Base-by-base conservation (phyloP, 1,140 invertebrate genomes). In the Drosophila prosaltans region DNA sequence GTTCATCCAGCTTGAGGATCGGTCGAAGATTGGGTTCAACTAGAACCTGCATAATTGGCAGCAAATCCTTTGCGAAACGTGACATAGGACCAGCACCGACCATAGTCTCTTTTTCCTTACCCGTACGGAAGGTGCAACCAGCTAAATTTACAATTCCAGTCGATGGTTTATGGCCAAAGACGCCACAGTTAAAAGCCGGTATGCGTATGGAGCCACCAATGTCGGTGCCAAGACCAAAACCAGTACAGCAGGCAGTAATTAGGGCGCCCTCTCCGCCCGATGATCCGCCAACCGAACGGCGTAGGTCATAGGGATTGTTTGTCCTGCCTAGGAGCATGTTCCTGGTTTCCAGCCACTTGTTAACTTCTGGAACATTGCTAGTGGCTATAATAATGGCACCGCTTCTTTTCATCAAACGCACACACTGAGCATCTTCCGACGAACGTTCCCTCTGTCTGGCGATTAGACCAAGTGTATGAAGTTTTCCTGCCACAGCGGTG, bases 121-220 rank as follows among this genome's bases (percentile, higher is more conserved):
- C 93, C 2, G 93, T 93, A 65, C 95, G 93, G 36, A 95, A 94
- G 43, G 95, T 95, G 75, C 95, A 93, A 0, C 95, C 95, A 80
- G 93, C 92, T 69, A 93, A 90, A 59, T 93, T 94, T 2, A 94
- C 93, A 11, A 93, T 90, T 92, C 96, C 95, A 78, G 94, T 94
- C 7, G 96, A 97, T 3, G 98, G 96, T 91, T 99, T 98, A 76
- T 98, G 95, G 2, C 97, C 98, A 93, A 96, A 99, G 57, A 99
- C 93, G 43, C 98, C 98, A 93, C 97, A 98, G 92, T 97, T 99
- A 83, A 98, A 98, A 1, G 97, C 95, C 2, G 98, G 98, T 93
- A 99, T 98, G 55, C 99, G 94, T 54, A 97, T 96, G 6, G 97
- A 98, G 0, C 98, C 99, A 21, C 98, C 98, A 81, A 99, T 98